A percentile compares a stretch with the other conserved stretches of the same genome.
Conservation (phyloP, 1,140 invertebrate species). For the Leptestheria dahalacensis region DNA sequence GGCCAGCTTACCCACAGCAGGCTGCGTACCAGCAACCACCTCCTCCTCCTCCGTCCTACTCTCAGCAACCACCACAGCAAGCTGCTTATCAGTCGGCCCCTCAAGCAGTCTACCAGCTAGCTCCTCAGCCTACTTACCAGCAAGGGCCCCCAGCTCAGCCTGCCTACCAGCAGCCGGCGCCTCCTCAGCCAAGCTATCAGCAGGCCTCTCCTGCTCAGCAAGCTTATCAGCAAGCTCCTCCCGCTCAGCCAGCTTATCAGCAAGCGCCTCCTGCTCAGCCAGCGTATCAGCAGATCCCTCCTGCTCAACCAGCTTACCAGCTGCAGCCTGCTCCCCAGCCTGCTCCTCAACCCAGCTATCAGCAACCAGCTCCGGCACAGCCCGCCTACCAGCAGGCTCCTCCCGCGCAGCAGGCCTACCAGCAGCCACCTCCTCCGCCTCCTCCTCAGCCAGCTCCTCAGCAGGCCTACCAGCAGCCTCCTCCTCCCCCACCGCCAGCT, state of each 20-base stretch:
- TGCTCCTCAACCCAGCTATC: conserved; percentile 11
- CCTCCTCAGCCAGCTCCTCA: conserved; percentile 10
- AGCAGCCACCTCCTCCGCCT: conserved; percentile 8
- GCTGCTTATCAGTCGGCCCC: neutral
- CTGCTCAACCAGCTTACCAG: conserved; percentile 18
- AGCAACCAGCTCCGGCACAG: neutral
- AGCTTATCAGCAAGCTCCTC: conserved; percentile 15
- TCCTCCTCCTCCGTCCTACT: conserved; percentile 12
- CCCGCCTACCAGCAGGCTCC: conserved; percentile 17
- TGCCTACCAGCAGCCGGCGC: conserved; percentile 12
- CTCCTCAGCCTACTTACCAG: conserved; percentile 2
- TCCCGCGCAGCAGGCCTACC: neutral
- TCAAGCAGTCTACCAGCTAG: conserved; percentile 2
- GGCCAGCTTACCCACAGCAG: conserved; percentile 17
- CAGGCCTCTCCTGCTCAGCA: conserved; percentile 8
- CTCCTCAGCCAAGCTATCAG: conserved; percentile 11
- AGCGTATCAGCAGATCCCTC: conserved; percentile 11
- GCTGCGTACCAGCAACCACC: conserved; percentile 13
- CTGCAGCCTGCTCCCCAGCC: conserved; percentile 16
- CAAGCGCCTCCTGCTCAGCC: conserved; percentile 12
- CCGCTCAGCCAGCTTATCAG: conserved; percentile 4
- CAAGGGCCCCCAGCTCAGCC: conserved; percentile 13
- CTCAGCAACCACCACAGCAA: conserved; percentile 4
- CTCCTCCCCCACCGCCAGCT: conserved; percentile 7
- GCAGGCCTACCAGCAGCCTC: conserved; percentile 18